Base-by-base conservation (phyloP, 2,113 vertebrate species). In the Istiophorus platypterus region DNA sequence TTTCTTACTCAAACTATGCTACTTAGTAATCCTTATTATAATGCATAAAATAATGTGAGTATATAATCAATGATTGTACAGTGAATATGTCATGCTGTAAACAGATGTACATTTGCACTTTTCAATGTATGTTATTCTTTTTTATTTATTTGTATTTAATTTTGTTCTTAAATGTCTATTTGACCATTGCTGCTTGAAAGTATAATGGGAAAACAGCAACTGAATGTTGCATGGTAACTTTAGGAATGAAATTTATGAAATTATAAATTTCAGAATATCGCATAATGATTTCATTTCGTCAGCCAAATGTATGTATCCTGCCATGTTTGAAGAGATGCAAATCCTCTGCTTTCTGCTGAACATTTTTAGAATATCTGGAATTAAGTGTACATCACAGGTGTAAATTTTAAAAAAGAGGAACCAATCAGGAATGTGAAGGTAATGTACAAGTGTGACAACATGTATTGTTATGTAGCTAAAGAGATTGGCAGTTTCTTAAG, bases 1-100 rank as follows among this genome's bases (percentile, higher is more conserved):
- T 94, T 92, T 94, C 92, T 91, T 91, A 94, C 88, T 91, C 72
- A 85, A 88, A 92, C 92, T 93, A 93, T 94, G 91, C 91, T 94
- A 94, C 89, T 94, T 95, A 94, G 87, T 94, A 95, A 93, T 91
- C 92, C 90, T 92, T 91, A 94, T 93, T 92, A 92, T 88, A 88
- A 92, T 89, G 91, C 91, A 93, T 94, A 93, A 91, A 91, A 93
- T 93, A 91, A 92, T 86, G 89, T 91, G 81, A 94, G 86, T 90
- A 96, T 95, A 93, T 95, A 95, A 93, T 88, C 90, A 86, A 93
- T 84, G 90, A 95, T 92, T 95, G 94, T 95, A 95, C 94, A 93
- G 93, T 95, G 91, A 87, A 85, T 94, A 92, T 95, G 94, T 94
- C 91, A 94, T 94, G 94, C 91, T 95, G 93, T 94, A 89, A 94